Conservation (phyloP, 2,797 vertebrate species). For the Erithacus rubecula region DNA sequence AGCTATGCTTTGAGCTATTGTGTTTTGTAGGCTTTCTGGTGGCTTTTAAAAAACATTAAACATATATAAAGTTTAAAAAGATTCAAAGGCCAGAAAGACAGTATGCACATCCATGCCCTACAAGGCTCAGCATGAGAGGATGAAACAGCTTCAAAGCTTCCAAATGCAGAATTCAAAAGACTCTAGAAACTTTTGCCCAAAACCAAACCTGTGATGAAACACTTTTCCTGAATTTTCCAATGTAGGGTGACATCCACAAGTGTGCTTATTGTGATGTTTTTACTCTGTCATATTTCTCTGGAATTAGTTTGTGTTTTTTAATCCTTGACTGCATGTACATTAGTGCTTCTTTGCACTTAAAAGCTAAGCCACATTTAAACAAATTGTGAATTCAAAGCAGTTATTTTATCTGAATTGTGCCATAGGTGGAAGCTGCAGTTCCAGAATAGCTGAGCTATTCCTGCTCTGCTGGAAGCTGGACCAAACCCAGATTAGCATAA, state of each 20-base stretch:
- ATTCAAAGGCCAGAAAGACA: slow-evolving; percentile 4
- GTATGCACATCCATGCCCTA: background rate
- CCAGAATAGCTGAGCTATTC: background rate
- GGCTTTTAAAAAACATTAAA: slow-evolving; percentile 19
- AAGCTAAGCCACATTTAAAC: background rate
- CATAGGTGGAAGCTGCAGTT: background rate
- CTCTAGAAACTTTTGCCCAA: background rate
- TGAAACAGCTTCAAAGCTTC: slow-evolving; percentile 30
- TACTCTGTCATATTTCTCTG: background rate
- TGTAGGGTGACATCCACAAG: background rate
- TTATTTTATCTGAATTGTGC: background rate
- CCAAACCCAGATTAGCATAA: background rate
- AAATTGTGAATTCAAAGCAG: background rate
- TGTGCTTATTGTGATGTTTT: background rate
- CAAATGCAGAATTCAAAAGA: background rate
- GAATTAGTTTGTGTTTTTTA: background rate
- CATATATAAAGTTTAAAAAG: background rate
- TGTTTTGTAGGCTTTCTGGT: slow-evolving; percentile 13
- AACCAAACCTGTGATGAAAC: background rate
- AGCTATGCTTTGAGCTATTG: slow-evolving; percentile 7
- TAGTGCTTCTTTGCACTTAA: background rate
- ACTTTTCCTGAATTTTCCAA: background rate
- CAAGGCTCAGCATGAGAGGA: background rate
- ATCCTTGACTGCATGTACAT: background rate
- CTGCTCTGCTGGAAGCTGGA: background rate